Conservation (phyloP, 2,113 vertebrate species). For the Zapornia atra region DNA sequence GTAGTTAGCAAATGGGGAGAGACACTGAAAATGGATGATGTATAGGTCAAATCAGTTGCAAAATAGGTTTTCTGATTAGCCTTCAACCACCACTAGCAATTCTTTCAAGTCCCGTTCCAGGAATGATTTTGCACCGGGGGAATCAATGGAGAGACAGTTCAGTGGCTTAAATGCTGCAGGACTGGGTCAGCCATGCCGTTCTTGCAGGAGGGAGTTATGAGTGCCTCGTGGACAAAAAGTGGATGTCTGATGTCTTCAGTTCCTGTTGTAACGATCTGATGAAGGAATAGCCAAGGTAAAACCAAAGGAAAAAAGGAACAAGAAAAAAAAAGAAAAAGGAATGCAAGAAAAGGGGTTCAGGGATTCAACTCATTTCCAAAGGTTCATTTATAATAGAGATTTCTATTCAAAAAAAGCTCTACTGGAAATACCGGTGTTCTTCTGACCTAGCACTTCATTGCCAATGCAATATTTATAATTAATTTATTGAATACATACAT, state of each 20-base stretch:
- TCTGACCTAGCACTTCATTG: conserved; percentile 76
- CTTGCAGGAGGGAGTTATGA: not conserved
- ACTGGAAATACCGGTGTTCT: not conserved
- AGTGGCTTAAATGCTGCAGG: not conserved
- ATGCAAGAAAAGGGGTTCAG: not conserved
- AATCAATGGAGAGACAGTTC: not conserved
- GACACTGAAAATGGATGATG: not conserved
- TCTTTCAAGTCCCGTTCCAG: not conserved
- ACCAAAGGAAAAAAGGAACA: not conserved
- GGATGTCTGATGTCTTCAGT: not conserved
- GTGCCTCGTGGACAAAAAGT: not conserved
- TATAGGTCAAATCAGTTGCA: conserved; percentile 44
- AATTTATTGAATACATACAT: conserved; percentile 79
- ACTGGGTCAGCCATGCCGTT: not conserved
- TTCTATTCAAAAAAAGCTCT: not conserved
- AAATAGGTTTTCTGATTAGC: not conserved
- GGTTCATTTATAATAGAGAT: conserved; percentile 1
- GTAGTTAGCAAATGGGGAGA: not conserved
- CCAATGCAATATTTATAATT: conserved; percentile 80
- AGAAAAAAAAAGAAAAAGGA: not conserved
- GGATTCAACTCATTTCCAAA: not conserved
- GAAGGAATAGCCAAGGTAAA: not conserved
- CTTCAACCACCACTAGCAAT: not conserved
- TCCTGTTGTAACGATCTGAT: not conserved
- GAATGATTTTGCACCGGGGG: not conserved